Evolutionary conservation across 2,113 vertebrate genomes (phyloP).

Genomic region (Thamnophis sirtalis): DNA sequence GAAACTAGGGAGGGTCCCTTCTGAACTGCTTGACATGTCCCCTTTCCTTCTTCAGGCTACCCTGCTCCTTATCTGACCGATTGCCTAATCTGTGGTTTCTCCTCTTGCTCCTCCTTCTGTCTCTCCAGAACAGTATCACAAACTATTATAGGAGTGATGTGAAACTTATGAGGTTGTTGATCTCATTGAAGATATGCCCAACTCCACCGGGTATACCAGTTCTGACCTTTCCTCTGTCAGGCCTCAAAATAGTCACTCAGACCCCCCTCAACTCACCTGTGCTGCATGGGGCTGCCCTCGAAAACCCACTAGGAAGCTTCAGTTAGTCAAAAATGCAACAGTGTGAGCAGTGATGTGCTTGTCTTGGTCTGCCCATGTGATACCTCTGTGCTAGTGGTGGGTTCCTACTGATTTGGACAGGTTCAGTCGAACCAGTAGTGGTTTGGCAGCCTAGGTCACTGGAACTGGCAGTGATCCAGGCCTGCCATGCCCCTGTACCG

Average conservation of each 20-base stretch:
- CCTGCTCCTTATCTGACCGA: neutral
- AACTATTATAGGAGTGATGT: neutral
- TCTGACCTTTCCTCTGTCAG: neutral
- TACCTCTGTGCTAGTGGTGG: neutral
- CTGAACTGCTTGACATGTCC: neutral
- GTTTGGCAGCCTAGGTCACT: too few species aligned
- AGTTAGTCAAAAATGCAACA: neutral
- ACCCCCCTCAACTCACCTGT: neutral
- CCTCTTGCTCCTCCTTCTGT: neutral
- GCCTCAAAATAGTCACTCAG: neutral
- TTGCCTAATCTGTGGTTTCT: neutral
- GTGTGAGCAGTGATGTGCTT: neutral
- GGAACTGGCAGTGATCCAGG: too few species aligned
- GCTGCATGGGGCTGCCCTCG: neutral
- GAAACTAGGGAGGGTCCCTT: neutral
- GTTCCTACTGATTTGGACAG: too few species aligned
- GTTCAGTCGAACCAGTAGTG: too few species aligned
- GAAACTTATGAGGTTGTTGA: neutral
- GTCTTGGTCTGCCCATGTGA: neutral
- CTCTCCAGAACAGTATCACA: neutral
- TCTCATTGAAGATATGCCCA: neutral
- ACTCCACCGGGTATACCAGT: neutral
- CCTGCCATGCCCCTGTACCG: too few species aligned
- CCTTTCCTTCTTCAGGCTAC: neutral
- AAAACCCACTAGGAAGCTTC: neutral